Conservation (phyloP, 2,888 invertebrate genomes). For the Cinara cedri region DNA sequence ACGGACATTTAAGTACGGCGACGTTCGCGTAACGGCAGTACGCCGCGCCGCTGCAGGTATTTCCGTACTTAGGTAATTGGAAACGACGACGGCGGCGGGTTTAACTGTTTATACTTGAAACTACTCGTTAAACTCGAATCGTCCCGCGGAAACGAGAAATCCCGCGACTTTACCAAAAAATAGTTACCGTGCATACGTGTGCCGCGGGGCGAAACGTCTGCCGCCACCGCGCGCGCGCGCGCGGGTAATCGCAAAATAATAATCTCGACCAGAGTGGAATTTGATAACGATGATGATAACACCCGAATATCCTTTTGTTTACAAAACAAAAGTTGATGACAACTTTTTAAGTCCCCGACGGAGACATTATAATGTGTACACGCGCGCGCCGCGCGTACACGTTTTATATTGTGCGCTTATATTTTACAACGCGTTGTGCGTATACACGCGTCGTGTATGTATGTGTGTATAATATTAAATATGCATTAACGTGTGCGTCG, state of each 20-base stretch:
- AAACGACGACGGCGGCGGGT: too few species aligned
- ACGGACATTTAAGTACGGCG: too few species aligned
- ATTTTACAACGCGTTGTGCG: too few species aligned
- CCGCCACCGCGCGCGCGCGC: background rate
- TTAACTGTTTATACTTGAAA: too few species aligned
- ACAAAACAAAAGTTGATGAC: conserved; percentile 54
- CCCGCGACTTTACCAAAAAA: too few species aligned
- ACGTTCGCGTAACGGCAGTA: too few species aligned
- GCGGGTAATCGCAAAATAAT: conserved; percentile 46
- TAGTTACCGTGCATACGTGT: too few species aligned
- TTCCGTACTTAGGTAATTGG: too few species aligned
- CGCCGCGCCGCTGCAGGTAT: too few species aligned
- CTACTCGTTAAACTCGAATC: conserved; percentile 28
- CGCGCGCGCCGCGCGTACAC: background rate
- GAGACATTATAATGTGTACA: conserved; percentile 1
- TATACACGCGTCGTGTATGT: background rate
- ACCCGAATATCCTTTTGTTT: conserved; percentile 43
- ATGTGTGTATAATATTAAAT: conserved; percentile 52
- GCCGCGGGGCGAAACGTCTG: too few species aligned
- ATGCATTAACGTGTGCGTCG: conserved; percentile 55
- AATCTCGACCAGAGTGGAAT: conserved; percentile 37
- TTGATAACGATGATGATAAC: conserved; percentile 52
- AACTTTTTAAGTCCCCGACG: conserved; percentile 52
- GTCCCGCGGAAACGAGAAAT: conserved; percentile 1
- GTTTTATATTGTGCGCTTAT: background rate